Conservation (phyloP, 2,797 vertebrate species). For the Bryconaethiops microstoma region DNA sequence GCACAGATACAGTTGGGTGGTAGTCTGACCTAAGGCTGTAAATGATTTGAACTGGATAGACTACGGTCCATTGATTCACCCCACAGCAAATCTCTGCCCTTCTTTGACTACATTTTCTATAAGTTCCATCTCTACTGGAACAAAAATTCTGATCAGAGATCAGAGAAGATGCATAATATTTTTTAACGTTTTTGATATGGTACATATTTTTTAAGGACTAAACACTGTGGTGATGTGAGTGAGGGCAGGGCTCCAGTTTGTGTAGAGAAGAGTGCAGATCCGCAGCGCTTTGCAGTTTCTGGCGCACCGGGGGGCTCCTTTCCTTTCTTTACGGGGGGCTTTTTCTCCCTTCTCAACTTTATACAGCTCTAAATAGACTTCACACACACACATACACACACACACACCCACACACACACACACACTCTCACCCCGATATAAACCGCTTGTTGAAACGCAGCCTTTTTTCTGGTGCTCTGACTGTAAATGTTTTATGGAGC, state of each 20-base stretch:
- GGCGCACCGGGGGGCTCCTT: slow-evolving; percentile 82
- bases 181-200: no score
- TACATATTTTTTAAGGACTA: no score
- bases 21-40: neutral
- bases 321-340: slow-evolving; percentile 61
- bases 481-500: slow-evolving; percentile 44
- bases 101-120: neutral
- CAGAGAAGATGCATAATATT: no score
- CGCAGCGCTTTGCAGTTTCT: slow-evolving; percentile 42
- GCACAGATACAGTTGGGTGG: neutral
- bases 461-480: slow-evolving; percentile 33
- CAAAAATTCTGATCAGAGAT: neutral
- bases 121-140: neutral
- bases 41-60: neutral
- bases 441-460: slow-evolving; percentile 22
- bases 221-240: neutral
- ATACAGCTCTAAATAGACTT: slow-evolving; percentile 44
- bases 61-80: neutral
- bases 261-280: slow-evolving; percentile 45
- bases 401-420: neutral
- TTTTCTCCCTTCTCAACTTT: slow-evolving; percentile 47
- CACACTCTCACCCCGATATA: neutral
- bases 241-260: neutral
- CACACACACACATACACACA: neutral
- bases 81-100: neutral